Percentiles rank a stretch among this genome's conserved stretches.
Conservation (phyloP, 2,888 invertebrate species). For the Acanthosepion lycidas region DNA sequence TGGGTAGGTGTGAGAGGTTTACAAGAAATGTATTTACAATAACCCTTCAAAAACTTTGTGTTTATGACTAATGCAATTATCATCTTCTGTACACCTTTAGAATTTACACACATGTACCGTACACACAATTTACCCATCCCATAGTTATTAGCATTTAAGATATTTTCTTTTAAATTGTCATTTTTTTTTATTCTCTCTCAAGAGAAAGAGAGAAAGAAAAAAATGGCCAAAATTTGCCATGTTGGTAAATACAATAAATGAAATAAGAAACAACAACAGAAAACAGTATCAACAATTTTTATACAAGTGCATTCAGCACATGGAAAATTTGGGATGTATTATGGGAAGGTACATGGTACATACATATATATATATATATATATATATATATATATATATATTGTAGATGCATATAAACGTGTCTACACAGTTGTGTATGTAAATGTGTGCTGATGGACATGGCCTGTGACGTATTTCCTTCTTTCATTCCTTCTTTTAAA, state of each 20-base stretch:
- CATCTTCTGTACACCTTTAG: not conserved
- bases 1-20: not conserved
- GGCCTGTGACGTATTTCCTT: not conserved
- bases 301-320: not conserved
- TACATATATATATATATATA: not conserved
- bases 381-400: not conserved
- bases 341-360: not conserved
- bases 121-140: not conserved
- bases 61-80: not conserved
- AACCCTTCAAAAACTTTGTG: not conserved
- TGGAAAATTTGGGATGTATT: not conserved
- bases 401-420: not conserved
- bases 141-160: too few species aligned
- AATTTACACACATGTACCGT: not conserved
- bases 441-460: not conserved
- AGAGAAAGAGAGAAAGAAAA: not conserved
- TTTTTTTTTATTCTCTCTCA: not conserved
- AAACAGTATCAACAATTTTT: conserved; percentile 13
- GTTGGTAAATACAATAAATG: not conserved
- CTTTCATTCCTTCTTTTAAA: not conserved
- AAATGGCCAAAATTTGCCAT: not conserved
- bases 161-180: not conserved
- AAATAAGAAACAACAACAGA: not conserved
- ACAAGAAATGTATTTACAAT: not conserved
- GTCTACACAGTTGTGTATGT: conserved; percentile 33